Percentiles rank a stretch among this genome's conserved stretches.
Conservation (phyloP, 2,113 vertebrate genomes). For the Peromyscus polionotus region DNA sequence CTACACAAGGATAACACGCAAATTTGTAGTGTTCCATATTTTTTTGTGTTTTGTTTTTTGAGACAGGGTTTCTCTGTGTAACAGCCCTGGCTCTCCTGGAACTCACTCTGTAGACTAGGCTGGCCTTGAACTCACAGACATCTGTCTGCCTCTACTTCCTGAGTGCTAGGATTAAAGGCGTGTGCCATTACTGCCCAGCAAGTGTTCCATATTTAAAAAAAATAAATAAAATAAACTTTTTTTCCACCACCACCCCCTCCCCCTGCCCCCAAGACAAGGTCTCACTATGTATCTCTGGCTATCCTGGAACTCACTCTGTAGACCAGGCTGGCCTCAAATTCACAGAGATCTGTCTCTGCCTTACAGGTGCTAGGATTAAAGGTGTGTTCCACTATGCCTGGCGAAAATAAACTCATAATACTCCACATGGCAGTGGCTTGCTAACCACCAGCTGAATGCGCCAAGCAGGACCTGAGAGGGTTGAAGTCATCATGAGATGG, state of each 20-base stretch:
- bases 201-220: neutral
- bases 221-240: neutral
- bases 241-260: no score
- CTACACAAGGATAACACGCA: neutral
- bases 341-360: neutral
- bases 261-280: neutral
- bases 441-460: neutral
- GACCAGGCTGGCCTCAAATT: neutral
- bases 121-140: no score
- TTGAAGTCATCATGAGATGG: neutral
- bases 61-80: no score
- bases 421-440: neutral
- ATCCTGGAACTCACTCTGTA: neutral
- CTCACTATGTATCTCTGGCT: neutral
- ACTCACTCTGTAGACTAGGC: no score
- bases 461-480: neutral
- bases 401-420: neutral
- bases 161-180: no score
- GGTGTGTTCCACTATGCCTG: neutral
- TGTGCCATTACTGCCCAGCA: no score
- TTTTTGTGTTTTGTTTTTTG: no score
- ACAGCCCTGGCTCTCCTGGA: no score
- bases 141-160: no score
- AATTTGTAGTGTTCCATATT: neutral
- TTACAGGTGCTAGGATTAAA: neutral